Evolutionary conservation across 2,113 vertebrate species (phyloP).

Genomic region (Tachysurus vachellii): DNA sequence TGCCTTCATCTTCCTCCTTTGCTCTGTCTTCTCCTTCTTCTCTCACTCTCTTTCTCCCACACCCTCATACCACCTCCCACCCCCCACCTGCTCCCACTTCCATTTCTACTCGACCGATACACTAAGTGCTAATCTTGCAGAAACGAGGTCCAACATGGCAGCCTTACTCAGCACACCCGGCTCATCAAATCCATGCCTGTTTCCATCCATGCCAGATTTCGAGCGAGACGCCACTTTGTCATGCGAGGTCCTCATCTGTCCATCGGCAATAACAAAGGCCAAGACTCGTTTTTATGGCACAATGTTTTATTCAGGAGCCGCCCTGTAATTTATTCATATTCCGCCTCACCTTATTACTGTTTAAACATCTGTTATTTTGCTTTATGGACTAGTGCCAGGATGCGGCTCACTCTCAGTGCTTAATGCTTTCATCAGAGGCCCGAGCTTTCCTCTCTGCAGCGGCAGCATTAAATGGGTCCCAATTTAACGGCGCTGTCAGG

Average conservation of each 20-base stretch:
- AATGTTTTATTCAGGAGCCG: conserved; percentile 71
- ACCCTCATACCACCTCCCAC: not conserved
- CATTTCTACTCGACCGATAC: conserved; percentile 54
- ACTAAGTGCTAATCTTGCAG: conserved; percentile 72
- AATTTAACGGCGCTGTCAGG: conserved; percentile 64
- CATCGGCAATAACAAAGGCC: conserved; percentile 74
- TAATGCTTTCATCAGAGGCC: conserved; percentile 70
- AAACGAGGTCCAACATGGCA: conserved; percentile 65
- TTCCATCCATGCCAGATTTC: conserved; percentile 65
- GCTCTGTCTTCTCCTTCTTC: not conserved
- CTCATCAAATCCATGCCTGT: conserved; percentile 67
- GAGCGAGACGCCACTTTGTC: conserved; percentile 73
- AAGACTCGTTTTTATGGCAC: conserved; percentile 67
- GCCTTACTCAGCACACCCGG: conserved; percentile 68
- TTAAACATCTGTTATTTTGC: conserved; percentile 77
- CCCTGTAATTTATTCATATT: conserved; percentile 76
- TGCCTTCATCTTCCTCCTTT: not conserved
- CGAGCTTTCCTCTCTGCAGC: conserved; percentile 35
- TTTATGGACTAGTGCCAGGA: conserved; percentile 71
- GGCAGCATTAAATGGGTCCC: conserved; percentile 62
- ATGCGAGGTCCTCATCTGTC: conserved; percentile 63
- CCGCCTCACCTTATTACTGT: conserved; percentile 71
- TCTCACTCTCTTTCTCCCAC: not conserved
- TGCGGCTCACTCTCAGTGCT: conserved; percentile 62
- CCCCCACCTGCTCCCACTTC: conserved; percentile 48